These are phyloP conservation scores for Rhombomys opimus DNA, from an alignment of 2,113 vertebrate genomes.

Conservation along the genomic window DNA sequence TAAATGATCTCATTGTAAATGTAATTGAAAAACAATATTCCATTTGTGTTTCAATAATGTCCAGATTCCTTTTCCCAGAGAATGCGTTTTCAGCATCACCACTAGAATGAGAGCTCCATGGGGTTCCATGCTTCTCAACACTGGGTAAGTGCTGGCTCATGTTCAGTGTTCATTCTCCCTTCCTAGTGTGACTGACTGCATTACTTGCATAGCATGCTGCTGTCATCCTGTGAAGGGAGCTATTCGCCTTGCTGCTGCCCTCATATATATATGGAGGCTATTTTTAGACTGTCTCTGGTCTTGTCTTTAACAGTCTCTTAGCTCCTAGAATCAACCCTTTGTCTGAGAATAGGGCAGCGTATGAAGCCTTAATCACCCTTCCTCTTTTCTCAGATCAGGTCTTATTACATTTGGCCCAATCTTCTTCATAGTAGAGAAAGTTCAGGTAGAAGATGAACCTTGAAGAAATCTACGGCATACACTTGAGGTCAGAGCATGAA, in stretches of 20 bases:
- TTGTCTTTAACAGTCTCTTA: slow-evolving; percentile 27
- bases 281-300: not conserved
- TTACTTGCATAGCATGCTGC: not conserved
- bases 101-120: not conserved
- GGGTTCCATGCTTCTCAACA: not conserved
- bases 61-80: not conserved
- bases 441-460: slow-evolving; percentile 69
- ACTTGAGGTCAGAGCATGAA: slow-evolving; percentile 60
- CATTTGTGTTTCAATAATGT: not conserved
- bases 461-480: slow-evolving; percentile 59
- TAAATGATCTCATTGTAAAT: not conserved
- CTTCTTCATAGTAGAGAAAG: slow-evolving; percentile 57
- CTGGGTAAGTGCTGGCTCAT: not conserved
- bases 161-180: slow-evolving; percentile 5
- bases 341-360: slow-evolving; percentile 32
- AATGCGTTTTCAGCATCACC: not conserved
- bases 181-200: not conserved
- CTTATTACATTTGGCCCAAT: slow-evolving; percentile 69
- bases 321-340: not conserved
- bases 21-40: not conserved
- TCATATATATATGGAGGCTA: not conserved
- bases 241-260: not conserved
- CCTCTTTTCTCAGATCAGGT: slow-evolving; percentile 71
- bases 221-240: not conserved
- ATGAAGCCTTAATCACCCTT: slow-evolving; percentile 58